phyloP scores from a whole-genome alignment of 2,113 vertebrate species.

The Tragelaphus imberbis region DNA sequence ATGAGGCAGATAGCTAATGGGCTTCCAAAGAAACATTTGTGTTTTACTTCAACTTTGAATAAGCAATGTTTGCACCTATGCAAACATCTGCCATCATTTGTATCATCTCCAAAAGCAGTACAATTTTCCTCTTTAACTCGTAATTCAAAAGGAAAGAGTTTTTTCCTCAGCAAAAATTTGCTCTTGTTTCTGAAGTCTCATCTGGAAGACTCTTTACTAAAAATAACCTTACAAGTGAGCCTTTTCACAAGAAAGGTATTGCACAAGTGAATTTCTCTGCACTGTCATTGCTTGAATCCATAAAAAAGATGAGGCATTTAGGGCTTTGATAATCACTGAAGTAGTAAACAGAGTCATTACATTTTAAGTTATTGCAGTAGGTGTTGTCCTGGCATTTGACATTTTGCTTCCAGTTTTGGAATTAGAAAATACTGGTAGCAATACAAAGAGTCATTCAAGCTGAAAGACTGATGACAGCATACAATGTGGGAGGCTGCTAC shows the following conservation, averaged over 20 bases:
- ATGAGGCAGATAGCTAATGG: not conserved
- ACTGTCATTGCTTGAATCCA: not conserved
- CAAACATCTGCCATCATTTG: not conserved
- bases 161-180: not conserved
- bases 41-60: not conserved
- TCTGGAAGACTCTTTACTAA: not conserved
- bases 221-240: not conserved
- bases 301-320: not conserved
- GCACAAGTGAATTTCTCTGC: not conserved
- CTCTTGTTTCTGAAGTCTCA: not conserved
- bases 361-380: not conserved
- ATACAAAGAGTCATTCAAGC: not conserved
- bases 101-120: not conserved
- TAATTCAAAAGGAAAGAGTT: not conserved
- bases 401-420: constrained; percentile 19
- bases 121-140: not conserved
- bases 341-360: not conserved
- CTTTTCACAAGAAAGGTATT: not conserved
- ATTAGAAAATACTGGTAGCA: not conserved
- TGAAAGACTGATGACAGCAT: not conserved
- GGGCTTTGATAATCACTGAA: not conserved
- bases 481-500: not conserved
- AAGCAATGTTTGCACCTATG: not conserved
- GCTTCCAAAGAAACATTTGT: not conserved
- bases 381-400: constrained; percentile 15